These are phyloP conservation scores for Metridium senile DNA, from an alignment of 92 coral and sea anemone genomes.

Conservation along the genomic window DNA sequence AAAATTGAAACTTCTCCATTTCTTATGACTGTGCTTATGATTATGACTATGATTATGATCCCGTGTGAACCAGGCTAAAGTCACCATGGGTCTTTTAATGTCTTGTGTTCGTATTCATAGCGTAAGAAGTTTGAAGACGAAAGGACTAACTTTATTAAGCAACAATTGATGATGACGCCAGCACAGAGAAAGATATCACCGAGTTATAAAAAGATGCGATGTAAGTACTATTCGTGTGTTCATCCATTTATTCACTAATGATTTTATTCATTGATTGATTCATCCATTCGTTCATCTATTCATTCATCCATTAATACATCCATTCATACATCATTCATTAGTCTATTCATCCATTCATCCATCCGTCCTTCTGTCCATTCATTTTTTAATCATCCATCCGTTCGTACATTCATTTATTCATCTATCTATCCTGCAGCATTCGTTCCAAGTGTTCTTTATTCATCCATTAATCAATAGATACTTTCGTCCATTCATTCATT, in stretches of 20 bases:
- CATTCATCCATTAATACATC: not conserved
- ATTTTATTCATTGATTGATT: slow-evolving; percentile 3
- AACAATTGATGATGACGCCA: slow-evolving; percentile 76
- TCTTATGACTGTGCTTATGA: no score
- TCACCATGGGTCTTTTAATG: no score
- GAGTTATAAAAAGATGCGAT: slow-evolving; percentile 46
- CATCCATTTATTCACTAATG: not conserved
- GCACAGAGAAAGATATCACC: slow-evolving; percentile 46
- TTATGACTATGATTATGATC: no score
- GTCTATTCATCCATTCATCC: not conserved
- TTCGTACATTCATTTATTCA: not conserved
- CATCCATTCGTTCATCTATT: not conserved
- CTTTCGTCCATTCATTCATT: no score
- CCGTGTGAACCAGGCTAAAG: no score
- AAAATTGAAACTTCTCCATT: no score
- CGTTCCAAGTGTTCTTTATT: no score
- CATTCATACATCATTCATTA: not conserved
- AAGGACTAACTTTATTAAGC: slow-evolving; percentile 73
- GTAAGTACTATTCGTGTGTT: slow-evolving; percentile 35
- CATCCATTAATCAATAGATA: no score
- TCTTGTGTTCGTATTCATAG: slow-evolving; percentile 27
- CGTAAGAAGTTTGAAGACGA: slow-evolving; percentile 96
- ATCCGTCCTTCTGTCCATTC: not conserved
- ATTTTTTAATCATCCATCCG: not conserved
- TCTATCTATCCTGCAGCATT: no score